Percentiles rank a stretch among this genome's conserved stretches.
phyloP scores from a whole-genome alignment of 2,113 vertebrate species.

The Passer montanus region DNA sequence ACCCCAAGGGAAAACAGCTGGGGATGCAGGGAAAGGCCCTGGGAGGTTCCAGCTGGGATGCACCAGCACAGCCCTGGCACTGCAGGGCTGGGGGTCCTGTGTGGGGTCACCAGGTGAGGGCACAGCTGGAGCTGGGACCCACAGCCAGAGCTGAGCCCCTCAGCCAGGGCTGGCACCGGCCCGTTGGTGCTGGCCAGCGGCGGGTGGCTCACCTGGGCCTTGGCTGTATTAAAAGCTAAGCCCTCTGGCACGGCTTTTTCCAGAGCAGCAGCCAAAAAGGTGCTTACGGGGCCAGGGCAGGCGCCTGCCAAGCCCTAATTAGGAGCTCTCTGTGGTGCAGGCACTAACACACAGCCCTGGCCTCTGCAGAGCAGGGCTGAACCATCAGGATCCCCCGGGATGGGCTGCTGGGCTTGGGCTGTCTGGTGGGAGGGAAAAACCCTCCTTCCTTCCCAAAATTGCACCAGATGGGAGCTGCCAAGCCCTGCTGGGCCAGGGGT shows the following conservation, averaged over 20 bases:
- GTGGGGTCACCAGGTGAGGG: background rate
- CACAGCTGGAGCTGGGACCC: background rate
- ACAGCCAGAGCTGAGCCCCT: rapidly evolving
- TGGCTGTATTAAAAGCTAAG: conserved; percentile 42
- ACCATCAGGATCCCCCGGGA: background rate
- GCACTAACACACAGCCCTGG: background rate
- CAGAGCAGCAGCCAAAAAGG: conserved; percentile 49
- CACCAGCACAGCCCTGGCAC: background rate
- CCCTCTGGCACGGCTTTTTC: conserved; percentile 36
- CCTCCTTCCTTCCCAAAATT: background rate
- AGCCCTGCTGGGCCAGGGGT: rapidly evolving
- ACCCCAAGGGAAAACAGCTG: rapidly evolving
- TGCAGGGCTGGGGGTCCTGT: background rate
- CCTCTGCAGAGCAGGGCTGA: background rate
- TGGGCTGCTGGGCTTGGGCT: rapidly evolving
- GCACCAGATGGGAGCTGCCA: rapidly evolving
- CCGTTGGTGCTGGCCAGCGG: rapidly evolving
- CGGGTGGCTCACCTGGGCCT: conserved; percentile 11
- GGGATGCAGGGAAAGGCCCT: background rate
- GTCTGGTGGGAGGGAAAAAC: background rate
- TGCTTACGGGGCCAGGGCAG: conserved; percentile 2
- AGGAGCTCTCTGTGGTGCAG: conserved; percentile 19
- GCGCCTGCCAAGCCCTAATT: conserved; percentile 49
- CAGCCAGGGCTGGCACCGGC: rapidly evolving
- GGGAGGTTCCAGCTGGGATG: background rate